Percentiles rank a stretch among this genome's conserved stretches.
Conservation (phyloP, 35 echinoderm and acorn worm species). For the Anneissia japonica region DNA sequence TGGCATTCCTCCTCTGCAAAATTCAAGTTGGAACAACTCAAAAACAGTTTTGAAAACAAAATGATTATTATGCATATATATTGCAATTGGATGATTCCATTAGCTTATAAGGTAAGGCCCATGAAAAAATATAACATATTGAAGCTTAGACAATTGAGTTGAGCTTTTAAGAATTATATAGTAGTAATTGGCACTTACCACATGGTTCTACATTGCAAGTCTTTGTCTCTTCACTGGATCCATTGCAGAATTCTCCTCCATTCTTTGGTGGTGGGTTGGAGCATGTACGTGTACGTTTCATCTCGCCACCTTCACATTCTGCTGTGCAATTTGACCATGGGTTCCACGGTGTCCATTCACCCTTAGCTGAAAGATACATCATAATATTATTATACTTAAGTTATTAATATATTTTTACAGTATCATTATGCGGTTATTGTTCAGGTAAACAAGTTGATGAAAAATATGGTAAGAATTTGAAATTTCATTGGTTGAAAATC, state of each 20-base stretch:
- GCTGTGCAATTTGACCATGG: conserved; percentile 13
- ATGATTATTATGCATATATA: no score
- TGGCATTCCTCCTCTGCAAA: not conserved
- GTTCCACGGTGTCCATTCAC: not conserved
- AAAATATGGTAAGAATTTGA: no score
- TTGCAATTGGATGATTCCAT: no score
- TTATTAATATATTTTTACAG: no score
- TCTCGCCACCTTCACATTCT: conserved; percentile 2
- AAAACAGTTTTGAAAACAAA: no score
- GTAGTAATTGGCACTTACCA: not conserved
- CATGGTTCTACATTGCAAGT: conserved; percentile 10
- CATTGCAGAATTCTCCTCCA: not conserved
- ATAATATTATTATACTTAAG: no score
- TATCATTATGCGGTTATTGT: no score
- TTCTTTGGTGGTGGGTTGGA: conserved; percentile 4
- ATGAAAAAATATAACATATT: no score
- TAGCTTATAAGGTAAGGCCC: no score
- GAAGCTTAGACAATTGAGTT: no score
- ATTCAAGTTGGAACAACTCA: not conserved
- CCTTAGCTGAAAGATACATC: not conserved
- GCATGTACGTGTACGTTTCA: not conserved
- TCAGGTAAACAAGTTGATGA: no score
- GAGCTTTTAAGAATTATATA: no score
- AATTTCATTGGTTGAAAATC: not conserved
- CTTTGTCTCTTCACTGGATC: not conserved